Evolutionary conservation across 2,888 invertebrate genomes (phyloP).

Genomic region (Euspilapteryx auroguttella): DNA sequence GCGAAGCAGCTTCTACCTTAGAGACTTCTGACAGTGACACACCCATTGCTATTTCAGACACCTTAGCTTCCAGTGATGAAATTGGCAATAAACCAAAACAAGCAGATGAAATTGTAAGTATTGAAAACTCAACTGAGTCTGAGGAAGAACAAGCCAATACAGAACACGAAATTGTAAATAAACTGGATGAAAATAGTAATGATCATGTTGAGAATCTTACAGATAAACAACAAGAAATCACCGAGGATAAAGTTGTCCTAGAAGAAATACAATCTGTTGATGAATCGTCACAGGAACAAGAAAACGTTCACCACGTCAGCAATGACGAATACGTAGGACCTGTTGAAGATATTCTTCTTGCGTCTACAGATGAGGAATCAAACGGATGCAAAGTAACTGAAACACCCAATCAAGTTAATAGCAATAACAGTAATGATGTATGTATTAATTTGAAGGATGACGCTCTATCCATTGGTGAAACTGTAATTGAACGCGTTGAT

Average conservation of each 20-base stretch:
- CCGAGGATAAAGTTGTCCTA: background rate
- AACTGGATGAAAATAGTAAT: slow-evolving; percentile 11
- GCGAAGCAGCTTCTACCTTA: slow-evolving; percentile 20
- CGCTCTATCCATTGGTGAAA: slow-evolving; percentile 19
- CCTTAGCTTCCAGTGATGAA: slow-evolving; percentile 22
- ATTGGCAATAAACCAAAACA: slow-evolving; percentile 11
- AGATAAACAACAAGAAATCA: too few relatives aligned
- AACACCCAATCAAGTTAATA: background rate
- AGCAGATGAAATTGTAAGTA: slow-evolving; percentile 24
- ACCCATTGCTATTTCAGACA: slow-evolving; percentile 34
- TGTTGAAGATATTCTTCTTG: slow-evolving; percentile 26
- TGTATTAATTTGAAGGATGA: slow-evolving; percentile 22
- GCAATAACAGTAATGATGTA: slow-evolving; percentile 1
- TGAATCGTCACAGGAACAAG: too few relatives aligned
- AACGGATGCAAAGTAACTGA: slow-evolving; percentile 5
- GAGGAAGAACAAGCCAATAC: slow-evolving; percentile 9
- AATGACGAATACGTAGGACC: slow-evolving; percentile 17
- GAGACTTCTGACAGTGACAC: slow-evolving; percentile 31
- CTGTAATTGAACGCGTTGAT: slow-evolving; percentile 10
- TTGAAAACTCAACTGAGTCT: slow-evolving; percentile 47
- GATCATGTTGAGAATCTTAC: slow-evolving; percentile 9
- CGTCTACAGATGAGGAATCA: slow-evolving; percentile 27
- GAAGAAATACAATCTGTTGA: too few relatives aligned
- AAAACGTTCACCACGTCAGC: too few relatives aligned
- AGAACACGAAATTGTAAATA: slow-evolving; percentile 17